Conservation (phyloP, 2,888 invertebrate genomes). For the Ichneumoninae sp. region DNA sequence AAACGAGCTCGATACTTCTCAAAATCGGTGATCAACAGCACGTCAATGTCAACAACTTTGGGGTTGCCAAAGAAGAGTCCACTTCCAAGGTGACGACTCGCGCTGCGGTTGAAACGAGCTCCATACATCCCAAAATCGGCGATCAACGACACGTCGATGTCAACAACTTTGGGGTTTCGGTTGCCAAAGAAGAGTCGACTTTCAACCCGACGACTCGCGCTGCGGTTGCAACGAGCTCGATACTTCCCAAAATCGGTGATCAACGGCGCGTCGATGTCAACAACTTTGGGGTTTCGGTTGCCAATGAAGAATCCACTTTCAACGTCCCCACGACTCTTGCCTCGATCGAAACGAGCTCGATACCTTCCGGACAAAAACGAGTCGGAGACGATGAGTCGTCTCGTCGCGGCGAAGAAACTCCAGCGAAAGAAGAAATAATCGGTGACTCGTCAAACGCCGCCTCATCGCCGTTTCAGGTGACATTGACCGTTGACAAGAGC, state of each 20-base stretch:
- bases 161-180: background rate
- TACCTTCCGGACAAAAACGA: background rate
- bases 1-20: background rate
- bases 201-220: background rate
- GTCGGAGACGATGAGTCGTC: background rate
- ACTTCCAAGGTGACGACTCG: background rate
- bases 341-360: background rate
- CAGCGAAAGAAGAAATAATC: slow-evolving; percentile 40
- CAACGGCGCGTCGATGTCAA: background rate
- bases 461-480: slow-evolving; percentile 74
- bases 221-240: background rate
- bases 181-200: background rate
- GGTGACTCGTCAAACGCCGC: slow-evolving; percentile 63
- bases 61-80: background rate
- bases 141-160: background rate
- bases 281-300: background rate
- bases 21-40: background rate
- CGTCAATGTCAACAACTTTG: background rate
- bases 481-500: slow-evolving; percentile 71
- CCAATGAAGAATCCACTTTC: background rate
- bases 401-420: slow-evolving; percentile 11
- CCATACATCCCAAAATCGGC: background rate
- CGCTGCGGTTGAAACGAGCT: background rate
- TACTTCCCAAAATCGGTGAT: background rate
- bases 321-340: background rate